phyloP scores from a whole-genome alignment of 30 jellyfish, hydroid and myxozoan species.

The Cassiopea andromeda region DNA sequence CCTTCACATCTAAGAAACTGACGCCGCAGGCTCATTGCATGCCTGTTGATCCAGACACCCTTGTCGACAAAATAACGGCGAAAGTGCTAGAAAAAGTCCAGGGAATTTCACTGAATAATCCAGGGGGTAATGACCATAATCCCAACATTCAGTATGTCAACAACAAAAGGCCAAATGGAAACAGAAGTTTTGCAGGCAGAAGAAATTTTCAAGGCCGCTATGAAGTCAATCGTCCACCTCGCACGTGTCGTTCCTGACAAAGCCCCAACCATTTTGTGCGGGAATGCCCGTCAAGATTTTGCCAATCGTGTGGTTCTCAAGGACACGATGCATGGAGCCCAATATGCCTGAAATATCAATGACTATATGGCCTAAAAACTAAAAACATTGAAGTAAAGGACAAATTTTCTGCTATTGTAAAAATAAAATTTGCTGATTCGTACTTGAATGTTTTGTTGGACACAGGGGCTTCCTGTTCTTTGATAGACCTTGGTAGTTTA shows the following conservation, averaged over 20 bases:
- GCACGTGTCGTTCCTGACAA: neutral
- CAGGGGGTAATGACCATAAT: neutral
- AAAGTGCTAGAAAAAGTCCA: neutral
- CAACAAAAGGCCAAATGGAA: neutral
- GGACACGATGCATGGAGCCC: slow-evolving; percentile 2
- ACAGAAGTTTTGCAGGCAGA: too few species aligned
- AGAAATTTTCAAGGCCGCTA: too few species aligned
- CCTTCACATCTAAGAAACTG: neutral
- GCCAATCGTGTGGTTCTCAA: neutral
- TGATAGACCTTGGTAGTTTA: neutral
- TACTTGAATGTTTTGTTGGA: neutral
- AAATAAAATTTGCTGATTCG: neutral
- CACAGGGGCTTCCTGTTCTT: neutral
- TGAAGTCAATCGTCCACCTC: neutral
- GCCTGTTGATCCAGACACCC: neutral
- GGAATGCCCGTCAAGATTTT: neutral
- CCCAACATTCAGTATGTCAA: neutral
- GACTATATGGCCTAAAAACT: neutral
- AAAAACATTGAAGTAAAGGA: neutral
- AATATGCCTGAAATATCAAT: neutral
- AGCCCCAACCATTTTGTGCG: neutral
- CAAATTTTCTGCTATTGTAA: neutral
- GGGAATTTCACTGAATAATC: neutral
- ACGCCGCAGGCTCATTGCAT: neutral
- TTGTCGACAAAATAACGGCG: neutral